Conservation (phyloP, 2,888 invertebrate species). For the Platycheirus albimanus region DNA sequence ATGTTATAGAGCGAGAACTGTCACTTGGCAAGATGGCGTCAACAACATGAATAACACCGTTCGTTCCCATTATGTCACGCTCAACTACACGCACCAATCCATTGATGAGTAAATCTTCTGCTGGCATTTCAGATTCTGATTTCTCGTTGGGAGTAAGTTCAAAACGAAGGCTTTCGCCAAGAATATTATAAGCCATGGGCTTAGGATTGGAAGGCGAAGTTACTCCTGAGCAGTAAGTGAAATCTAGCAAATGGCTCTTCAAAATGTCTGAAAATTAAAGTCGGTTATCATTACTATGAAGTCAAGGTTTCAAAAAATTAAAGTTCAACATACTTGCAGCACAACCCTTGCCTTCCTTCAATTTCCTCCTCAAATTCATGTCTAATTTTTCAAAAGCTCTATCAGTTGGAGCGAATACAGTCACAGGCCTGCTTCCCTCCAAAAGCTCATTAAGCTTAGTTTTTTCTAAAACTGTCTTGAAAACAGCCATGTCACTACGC, state of each 20-base stretch:
- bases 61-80: slow-evolving; percentile 87
- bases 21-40: slow-evolving; percentile 87
- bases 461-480: slow-evolving; percentile 84
- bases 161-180: slow-evolving; percentile 81
- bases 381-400: slow-evolving; percentile 86
- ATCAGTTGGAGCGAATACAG: slow-evolving; percentile 87
- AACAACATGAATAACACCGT: slow-evolving; percentile 89
- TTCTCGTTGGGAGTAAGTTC: slow-evolving; percentile 83
- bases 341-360: slow-evolving; percentile 85
- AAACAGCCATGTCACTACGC: slow-evolving; percentile 85
- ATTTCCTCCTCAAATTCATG: slow-evolving; percentile 83
- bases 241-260: slow-evolving; percentile 87
- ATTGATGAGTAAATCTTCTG: slow-evolving; percentile 84
- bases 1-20: slow-evolving; percentile 82
- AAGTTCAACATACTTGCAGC: slow-evolving; percentile 84
- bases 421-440: slow-evolving; percentile 84
- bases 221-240: slow-evolving; percentile 86
- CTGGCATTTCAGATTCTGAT: slow-evolving; percentile 83
- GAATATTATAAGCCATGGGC: slow-evolving; percentile 81
- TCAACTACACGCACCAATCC: slow-evolving; percentile 85
- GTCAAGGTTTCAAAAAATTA: too few relatives aligned
- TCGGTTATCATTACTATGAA: neutral
- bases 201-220: slow-evolving; percentile 84
- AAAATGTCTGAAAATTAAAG: slow-evolving; percentile 84
- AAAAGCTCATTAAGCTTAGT: slow-evolving; percentile 84